phyloP scores from a whole-genome alignment of 2,113 vertebrate species.

The Numida meleagris region DNA sequence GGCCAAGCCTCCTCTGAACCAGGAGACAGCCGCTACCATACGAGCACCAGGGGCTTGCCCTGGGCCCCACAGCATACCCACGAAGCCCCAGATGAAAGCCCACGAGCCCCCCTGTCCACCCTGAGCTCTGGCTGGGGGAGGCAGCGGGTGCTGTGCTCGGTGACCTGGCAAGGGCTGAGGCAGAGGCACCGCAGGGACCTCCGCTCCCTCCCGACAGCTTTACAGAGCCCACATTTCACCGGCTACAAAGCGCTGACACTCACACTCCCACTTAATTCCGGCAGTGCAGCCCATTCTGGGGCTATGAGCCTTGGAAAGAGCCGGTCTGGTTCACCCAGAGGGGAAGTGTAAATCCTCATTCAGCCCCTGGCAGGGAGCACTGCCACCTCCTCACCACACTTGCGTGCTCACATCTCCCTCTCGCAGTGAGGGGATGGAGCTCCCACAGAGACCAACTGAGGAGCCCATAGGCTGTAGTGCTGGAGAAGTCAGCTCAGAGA shows the following conservation, averaged over 20 bases:
- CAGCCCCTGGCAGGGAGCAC: neutral
- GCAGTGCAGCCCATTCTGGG: fast-evolving
- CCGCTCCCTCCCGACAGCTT: neutral
- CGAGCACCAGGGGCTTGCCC: neutral
- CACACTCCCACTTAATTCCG: neutral
- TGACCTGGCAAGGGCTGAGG: neutral
- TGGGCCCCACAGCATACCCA: neutral
- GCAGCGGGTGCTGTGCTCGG: neutral
- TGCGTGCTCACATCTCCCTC: neutral
- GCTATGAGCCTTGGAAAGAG: neutral
- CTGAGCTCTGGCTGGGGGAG: neutral
- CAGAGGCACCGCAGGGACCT: too few relatives aligned
- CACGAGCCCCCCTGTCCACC: neutral
- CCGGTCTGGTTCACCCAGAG: fast-evolving
- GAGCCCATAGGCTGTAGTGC: neutral
- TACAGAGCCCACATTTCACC: neutral
- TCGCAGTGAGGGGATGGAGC: fast-evolving
- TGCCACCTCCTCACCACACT: fast-evolving
- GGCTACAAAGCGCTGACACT: neutral
- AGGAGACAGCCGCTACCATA: neutral
- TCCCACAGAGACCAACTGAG: neutral
- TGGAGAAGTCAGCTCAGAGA: fast-evolving
- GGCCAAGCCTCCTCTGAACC: neutral
- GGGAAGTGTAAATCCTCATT: neutral
- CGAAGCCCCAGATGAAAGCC: neutral